Conservation (phyloP, 2,113 vertebrate species). For the Micronycteris hirsuta region DNA sequence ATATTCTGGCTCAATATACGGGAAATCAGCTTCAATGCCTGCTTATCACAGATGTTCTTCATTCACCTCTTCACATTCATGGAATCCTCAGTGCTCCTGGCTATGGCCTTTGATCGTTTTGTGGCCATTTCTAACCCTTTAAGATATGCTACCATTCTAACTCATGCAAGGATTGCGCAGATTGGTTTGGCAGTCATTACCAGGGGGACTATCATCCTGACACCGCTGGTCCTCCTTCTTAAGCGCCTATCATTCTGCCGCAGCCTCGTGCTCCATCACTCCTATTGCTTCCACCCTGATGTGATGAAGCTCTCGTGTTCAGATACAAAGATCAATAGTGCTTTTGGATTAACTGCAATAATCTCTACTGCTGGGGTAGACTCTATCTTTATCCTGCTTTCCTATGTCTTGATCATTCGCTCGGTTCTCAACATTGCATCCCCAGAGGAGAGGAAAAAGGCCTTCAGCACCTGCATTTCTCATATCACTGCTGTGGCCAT, state of each 20-base stretch:
- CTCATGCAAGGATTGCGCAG: slow-evolving; percentile 44
- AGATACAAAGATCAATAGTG: slow-evolving; percentile 75
- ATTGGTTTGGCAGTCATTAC: slow-evolving; percentile 69
- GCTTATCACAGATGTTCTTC: slow-evolving; percentile 79
- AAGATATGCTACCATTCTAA: slow-evolving; percentile 71
- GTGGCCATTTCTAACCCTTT: slow-evolving; percentile 77
- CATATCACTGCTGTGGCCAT: slow-evolving; percentile 75
- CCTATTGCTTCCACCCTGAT: slow-evolving; percentile 81
- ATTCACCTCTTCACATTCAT: slow-evolving; percentile 77
- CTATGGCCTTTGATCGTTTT: slow-evolving; percentile 81
- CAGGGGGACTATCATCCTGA: slow-evolving; percentile 65
- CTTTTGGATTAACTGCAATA: slow-evolving; percentile 71
- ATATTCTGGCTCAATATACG: slow-evolving; percentile 70
- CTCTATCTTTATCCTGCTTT: slow-evolving; percentile 77
- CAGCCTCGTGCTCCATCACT: slow-evolving; percentile 68
- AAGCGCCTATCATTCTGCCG: slow-evolving; percentile 70
- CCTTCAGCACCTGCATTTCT: slow-evolving; percentile 74
- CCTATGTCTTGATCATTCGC: slow-evolving; percentile 77
- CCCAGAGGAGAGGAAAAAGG: slow-evolving; percentile 71
- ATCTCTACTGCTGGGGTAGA: slow-evolving; percentile 74
- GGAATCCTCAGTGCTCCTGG: slow-evolving; percentile 78
- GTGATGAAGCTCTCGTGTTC: slow-evolving; percentile 78
- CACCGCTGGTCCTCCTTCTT: slow-evolving; percentile 73
- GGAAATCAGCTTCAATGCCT: slow-evolving; percentile 75
- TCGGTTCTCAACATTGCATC: slow-evolving; percentile 63